phyloP scores from a whole-genome alignment of 2,113 vertebrate species.

The Ia io region DNA sequence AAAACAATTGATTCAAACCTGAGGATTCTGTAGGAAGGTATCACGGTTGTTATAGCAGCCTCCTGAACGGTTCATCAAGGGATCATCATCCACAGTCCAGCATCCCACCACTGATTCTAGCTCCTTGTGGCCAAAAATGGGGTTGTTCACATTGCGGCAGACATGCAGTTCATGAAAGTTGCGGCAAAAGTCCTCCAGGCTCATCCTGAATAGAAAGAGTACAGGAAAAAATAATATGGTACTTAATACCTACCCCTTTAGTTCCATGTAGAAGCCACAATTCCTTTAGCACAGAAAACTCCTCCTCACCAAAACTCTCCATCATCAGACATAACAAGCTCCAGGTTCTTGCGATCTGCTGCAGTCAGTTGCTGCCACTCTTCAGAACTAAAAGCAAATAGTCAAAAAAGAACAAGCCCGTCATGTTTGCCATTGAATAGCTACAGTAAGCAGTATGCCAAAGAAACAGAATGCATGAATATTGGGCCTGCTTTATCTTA shows the following conservation, averaged over 20 bases:
- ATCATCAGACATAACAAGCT: conserved; percentile 90
- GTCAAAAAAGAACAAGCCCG: neutral
- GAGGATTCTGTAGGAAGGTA: conserved; percentile 97
- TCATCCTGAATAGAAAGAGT: conserved; percentile 88
- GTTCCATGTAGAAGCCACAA: neutral
- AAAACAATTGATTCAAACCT: conserved; percentile 82
- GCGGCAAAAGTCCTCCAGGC: conserved; percentile 93
- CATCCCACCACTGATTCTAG: conserved; percentile 85
- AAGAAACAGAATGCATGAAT: neutral
- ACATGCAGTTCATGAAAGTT: conserved; percentile 89
- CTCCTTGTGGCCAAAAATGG: conserved; percentile 86
- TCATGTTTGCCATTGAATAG: neutral
- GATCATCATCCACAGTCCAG: conserved; percentile 88
- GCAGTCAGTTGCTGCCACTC: conserved; percentile 93
- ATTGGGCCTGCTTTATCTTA: conserved; percentile 2
- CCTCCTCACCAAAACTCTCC: conserved; percentile 95
- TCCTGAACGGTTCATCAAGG: conserved; percentile 90
- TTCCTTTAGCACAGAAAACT: neutral
- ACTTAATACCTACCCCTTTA: neutral
- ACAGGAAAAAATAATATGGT: neutral
- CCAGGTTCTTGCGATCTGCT: conserved; percentile 86
- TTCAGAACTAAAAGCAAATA: conserved; percentile 86
- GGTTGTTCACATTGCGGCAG: conserved; percentile 92
- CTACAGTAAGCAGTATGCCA: neutral
- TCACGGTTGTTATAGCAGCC: conserved; percentile 91